Evolutionary conservation across 35 echinoderm and acorn worm species (phyloP).

Genomic region (Ophioderma brevispina): DNA sequence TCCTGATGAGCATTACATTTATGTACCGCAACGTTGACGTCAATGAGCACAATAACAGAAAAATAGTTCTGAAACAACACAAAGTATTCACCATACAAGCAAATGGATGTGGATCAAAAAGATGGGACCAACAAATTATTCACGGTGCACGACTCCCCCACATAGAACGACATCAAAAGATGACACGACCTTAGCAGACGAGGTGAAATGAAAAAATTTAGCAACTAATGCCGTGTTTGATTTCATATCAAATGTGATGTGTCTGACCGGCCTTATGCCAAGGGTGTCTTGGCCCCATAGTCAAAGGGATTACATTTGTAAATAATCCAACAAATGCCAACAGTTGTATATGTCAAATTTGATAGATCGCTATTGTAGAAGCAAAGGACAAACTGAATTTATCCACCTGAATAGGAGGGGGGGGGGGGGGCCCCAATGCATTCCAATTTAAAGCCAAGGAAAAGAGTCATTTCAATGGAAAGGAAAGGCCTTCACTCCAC

Average conservation of each 20-base stretch:
- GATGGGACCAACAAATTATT: not conserved
- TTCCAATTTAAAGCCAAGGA: not conserved
- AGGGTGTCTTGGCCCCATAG: conserved; percentile 67
- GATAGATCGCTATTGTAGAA: conserved; percentile 43
- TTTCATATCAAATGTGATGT: conserved; percentile 76
- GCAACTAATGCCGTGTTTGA: conserved; percentile 52
- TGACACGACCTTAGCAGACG: not conserved
- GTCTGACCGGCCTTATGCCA: conserved; percentile 69
- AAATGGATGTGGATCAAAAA: not conserved
- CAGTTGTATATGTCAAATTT: conserved; percentile 48
- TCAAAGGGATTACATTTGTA: conserved; percentile 14
- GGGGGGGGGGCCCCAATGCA: too few species aligned
- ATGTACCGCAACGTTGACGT: conserved; percentile 41
- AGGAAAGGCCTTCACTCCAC: not conserved
- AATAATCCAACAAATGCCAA: conserved; percentile 26
- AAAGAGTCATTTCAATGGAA: not conserved
- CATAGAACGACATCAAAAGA: not conserved
- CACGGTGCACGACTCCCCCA: not conserved
- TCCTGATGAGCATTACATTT: conserved; percentile 39
- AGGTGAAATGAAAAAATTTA: conserved; percentile 32
- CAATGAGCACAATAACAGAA: conserved; percentile 28
- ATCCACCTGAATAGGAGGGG: not conserved
- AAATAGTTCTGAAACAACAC: not conserved
- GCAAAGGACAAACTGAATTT: not conserved
- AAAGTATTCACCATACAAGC: not conserved